Conservation (phyloP, 2,113 vertebrate genomes). For the Protobothrops mucrosquamatus region DNA sequence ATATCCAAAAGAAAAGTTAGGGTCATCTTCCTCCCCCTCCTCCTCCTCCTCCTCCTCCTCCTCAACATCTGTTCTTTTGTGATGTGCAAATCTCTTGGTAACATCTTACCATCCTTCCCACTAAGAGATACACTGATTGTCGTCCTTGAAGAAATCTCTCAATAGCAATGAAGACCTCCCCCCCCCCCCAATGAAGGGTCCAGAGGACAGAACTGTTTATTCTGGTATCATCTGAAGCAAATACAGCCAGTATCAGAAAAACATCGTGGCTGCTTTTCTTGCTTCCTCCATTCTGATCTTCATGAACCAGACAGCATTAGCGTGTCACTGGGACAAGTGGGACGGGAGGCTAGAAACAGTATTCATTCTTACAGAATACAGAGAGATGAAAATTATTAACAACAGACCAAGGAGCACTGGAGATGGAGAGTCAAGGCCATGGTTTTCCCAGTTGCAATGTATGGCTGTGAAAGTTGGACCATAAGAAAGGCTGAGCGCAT, state of each 20-base stretch:
- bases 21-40: no score
- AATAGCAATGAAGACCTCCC: not conserved
- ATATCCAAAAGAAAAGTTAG: not conserved
- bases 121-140: not conserved
- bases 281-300: not conserved
- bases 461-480: no score
- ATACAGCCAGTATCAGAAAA: not conserved
- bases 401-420: not conserved
- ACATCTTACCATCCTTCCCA: not conserved
- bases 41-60: no score
- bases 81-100: no score
- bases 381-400: not conserved
- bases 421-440: no score
- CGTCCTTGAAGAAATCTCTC: not conserved
- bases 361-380: not conserved
- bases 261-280: not conserved
- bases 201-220: not conserved
- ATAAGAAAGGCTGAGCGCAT: no score
- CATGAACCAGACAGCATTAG: not conserved
- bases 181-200: not conserved
- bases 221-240: not conserved
- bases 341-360: not conserved
- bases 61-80: no score
- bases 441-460: no score
- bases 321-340: not conserved